Percentiles rank a stretch among this genome's conserved stretches.
phyloP scores from a whole-genome alignment of 1,140 invertebrate genomes.

The Drosophila ficusphila region DNA sequence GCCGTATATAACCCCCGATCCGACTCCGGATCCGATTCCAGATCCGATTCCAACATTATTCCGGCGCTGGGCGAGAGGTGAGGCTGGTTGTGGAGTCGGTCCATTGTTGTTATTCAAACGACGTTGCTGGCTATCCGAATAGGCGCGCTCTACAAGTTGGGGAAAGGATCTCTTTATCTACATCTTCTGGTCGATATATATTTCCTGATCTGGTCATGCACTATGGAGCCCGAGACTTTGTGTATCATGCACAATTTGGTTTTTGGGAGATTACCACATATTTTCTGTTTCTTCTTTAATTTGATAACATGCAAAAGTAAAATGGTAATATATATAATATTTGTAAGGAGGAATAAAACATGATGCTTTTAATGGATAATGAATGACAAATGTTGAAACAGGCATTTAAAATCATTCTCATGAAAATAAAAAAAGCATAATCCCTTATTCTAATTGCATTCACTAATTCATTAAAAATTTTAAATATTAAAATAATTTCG shows the following conservation, averaged over 20 bases:
- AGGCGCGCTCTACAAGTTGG: conserved; percentile 72
- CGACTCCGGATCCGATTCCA: conserved; percentile 27
- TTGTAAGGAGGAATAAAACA: background rate
- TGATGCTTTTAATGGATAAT: conserved; percentile 12
- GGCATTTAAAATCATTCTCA: no score
- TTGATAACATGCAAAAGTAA: conserved; percentile 67
- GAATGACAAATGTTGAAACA: conserved; percentile 8
- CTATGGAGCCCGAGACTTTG: conserved; percentile 18
- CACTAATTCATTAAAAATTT: background rate
- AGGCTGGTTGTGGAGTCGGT: conserved; percentile 58
- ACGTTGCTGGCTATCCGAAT: conserved; percentile 80
- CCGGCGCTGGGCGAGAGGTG: conserved; percentile 66
- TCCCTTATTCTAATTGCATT: no score
- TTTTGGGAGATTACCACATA: conserved; percentile 65
- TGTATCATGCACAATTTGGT: conserved; percentile 51
- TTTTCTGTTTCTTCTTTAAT: conserved; percentile 74
- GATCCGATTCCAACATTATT: conserved; percentile 48
- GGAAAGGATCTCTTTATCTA: conserved; percentile 11
- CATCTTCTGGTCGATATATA: conserved; percentile 11
- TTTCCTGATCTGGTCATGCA: conserved; percentile 58
- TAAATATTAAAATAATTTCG: no score
- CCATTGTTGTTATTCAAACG: conserved; percentile 75
- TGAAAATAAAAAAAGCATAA: no score
- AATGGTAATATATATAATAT: conserved; percentile 29
- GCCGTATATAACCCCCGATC: conserved; percentile 58